Evolutionary conservation across 2,888 invertebrate genomes (phyloP), one percentile per base, ranked within the genome.

Genomic region (Epinotia bilunana): DNA sequence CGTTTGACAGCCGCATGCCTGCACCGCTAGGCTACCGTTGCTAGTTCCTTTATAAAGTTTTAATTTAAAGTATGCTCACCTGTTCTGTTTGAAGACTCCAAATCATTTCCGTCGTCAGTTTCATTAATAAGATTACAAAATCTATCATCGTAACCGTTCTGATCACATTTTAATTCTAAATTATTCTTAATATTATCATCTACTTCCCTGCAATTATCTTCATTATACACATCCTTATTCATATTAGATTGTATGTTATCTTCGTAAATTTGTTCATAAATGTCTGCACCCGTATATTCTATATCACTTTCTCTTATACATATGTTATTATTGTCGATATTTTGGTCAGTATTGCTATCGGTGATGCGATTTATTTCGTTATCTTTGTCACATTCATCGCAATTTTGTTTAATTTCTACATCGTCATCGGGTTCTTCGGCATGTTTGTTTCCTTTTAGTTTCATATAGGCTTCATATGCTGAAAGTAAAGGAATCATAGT

Each of bases 401-500:
- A 77, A 62, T 79, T 78, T 73, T 77, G 78, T 53, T 63, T 78
- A 72, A 58, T 20, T 63, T 58, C 58, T 20, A 7, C n/a, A 43
- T 39, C 11, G 43, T 68, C 23, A 6, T 43, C 23, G 0, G 49
- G 55, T 61, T 74, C 63, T 18, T 64, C 61, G 6, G n/a, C 6
- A 60, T 69, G 78, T 77, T 79, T 80, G n/a, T 28, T 55, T n/a
- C 57, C 62, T 49, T 83, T 82, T 3, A 82, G 76, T 84, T 86
- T 88, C 49, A 86, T 79, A 77, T 90, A 82, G 0, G 91, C 90
- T 80, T 92, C 91, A 64, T 89, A 92, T 5, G 91, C 93, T 91
- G 88, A 71, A 89, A 90, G 57, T 68, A 55, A 78, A 77, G 4
- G 16, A 60, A 82, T 33, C 6, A 33, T 33, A 28, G 28, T 28